Evolutionary conservation across 2,797 vertebrate genomes (phyloP), one percentile per base, ranked within the genome.

Genomic region (Hyperoplus lanceolatus): DNA sequence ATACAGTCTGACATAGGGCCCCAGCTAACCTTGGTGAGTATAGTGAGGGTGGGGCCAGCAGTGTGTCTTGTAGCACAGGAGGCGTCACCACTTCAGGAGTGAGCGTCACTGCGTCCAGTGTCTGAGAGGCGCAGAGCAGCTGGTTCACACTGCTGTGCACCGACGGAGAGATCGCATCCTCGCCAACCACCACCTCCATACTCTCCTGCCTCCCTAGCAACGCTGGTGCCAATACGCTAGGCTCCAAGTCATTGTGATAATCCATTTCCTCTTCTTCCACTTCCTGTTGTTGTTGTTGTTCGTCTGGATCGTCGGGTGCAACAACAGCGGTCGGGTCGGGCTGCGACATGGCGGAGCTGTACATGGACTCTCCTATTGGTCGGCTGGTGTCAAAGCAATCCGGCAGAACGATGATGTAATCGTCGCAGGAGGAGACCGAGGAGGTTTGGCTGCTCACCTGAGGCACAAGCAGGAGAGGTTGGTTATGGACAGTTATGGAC

Each of bases 381-480:
- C 97, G 96, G 79, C 96, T 98, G 77, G 96, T 99, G 92, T 99
- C 98, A 49, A 99, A 99, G 93, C 98, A 99, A 92, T 99, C 98
- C 0, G 98, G 98, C 67, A 99, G 96, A 87, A 99, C 95, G 8
- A 99, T 96, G 87, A 98, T 97, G 85, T 98, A 99, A 86, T 99
- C 98, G 63, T 99, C 98, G 4, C 91, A 90, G 29, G 97, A 97
- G 21, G 97, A 97, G 41, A 95, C 88, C 1, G 97, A 98, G 43
- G 97, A 98, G n/a, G 91, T 95, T 90, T 98, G 97, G 89, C 98
- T 99, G 92, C 95, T 96, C 85, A 94, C 91, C 93, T 94, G 85
- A 61, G 46, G 73, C 50, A 65, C 59, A 36, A 46, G 10, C 29
- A 41, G 56, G 49, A 46, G 12, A 14, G 5, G 12, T 10, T 8